Evolutionary conservation across 1,140 invertebrate genomes (phyloP).

Genomic region (Lucilia cuprina): DNA sequence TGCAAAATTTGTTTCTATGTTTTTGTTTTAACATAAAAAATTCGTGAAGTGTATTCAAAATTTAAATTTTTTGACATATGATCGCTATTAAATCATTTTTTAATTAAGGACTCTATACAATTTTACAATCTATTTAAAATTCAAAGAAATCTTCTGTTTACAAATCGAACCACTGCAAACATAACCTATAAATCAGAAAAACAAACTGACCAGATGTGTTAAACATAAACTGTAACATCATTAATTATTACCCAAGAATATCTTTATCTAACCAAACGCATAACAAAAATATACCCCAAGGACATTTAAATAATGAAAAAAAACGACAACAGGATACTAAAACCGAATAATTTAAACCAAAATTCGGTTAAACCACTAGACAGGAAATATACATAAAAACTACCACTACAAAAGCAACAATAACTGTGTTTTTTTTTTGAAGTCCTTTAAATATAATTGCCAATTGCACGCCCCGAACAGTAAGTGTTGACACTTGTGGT

Average conservation of each 20-base stretch:
- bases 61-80: too few species aligned
- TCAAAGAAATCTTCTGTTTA: too few species aligned
- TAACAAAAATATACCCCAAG: conserved; percentile 22
- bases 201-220: conserved; percentile 28
- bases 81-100: too few species aligned
- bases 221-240: neutral
- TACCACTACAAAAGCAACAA: neutral
- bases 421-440: neutral
- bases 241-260: conserved; percentile 1
- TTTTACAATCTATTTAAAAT: too few species aligned
- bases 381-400: neutral
- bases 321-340: neutral
- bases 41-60: too few species aligned
- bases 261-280: neutral
- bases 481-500: conserved; percentile 21
- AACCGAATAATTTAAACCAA: neutral
- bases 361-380: neutral
- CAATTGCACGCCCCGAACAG: conserved; percentile 10
- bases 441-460: neutral
- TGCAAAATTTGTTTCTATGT: too few species aligned
- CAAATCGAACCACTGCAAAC: too few species aligned
- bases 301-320: conserved; percentile 27
- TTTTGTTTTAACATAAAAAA: too few species aligned
- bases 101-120: too few species aligned
- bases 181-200: neutral